phyloP scores from a whole-genome alignment of 2,888 invertebrate genomes.

The Stenolophus ochropezus region DNA sequence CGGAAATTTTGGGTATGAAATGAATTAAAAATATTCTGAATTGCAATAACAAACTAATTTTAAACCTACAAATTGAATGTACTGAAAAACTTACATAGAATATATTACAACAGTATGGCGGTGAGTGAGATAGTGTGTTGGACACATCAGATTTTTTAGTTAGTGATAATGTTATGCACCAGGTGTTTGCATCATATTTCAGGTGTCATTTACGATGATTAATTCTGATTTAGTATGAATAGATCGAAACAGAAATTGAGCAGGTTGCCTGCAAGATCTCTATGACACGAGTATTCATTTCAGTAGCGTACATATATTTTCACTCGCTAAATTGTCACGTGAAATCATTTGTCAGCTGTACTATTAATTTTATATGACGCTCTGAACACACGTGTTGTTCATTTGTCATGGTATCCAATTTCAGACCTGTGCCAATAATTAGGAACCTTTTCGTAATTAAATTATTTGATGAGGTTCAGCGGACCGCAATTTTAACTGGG shows the following conservation, averaged over 20 bases:
- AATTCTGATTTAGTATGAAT: constrained; percentile 23
- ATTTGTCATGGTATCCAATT: constrained; percentile 44
- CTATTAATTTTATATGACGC: constrained; percentile 41
- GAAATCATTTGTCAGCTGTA: constrained; percentile 44
- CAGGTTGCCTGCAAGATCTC: neutral
- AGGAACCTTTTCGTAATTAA: constrained; percentile 28
- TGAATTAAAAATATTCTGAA: no score
- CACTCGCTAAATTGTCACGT: constrained; percentile 35
- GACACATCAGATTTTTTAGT: no score
- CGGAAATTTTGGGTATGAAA: no score
- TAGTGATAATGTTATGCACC: neutral
- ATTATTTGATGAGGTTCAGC: constrained; percentile 17
- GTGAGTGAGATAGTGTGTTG: no score
- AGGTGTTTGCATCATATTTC: neutral
- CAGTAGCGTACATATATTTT: constrained; percentile 36
- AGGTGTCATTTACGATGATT: constrained; percentile 15
- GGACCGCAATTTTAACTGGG: neutral
- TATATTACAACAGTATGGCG: no score
- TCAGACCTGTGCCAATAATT: constrained; percentile 35
- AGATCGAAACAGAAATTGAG: constrained; percentile 19
- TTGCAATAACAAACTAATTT: no score
- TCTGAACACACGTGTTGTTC: constrained; percentile 20
- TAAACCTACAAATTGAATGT: no score
- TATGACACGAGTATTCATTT: constrained; percentile 9
- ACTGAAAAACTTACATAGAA: no score